phyloP scores from a whole-genome alignment of 2,113 vertebrate species.

The Ondatra zibethicus region DNA sequence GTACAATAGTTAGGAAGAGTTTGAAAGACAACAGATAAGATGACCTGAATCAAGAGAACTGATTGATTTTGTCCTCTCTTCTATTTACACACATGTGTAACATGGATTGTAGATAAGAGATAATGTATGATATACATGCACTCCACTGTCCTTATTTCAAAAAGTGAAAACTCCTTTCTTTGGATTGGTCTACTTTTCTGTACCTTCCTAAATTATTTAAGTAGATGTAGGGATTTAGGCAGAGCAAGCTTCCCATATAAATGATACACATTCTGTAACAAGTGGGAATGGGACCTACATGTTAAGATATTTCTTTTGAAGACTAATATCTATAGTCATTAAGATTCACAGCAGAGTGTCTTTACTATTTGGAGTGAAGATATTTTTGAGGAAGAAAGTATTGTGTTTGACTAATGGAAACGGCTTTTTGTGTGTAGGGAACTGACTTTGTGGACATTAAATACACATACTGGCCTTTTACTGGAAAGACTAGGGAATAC shows the following conservation, averaged over 20 bases:
- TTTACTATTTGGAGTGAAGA: conserved; percentile 59
- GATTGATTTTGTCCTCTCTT: conserved; percentile 5
- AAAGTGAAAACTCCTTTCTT: conserved; percentile 33
- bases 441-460: conserved; percentile 65
- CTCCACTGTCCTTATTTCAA: background rate
- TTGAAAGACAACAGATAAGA: background rate
- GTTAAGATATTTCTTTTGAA: conserved; percentile 60
- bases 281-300: conserved; percentile 33
- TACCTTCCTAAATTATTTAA: conserved; percentile 19
- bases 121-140: background rate
- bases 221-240: background rate
- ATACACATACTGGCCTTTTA: conserved; percentile 55
- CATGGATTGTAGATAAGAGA: background rate
- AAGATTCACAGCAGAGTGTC: conserved; percentile 66
- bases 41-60: background rate
- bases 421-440: conserved; percentile 44
- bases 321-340: conserved; percentile 37
- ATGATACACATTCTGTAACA: conserved; percentile 20
- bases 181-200: background rate
- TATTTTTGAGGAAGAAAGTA: conserved; percentile 57
- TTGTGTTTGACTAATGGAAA: conserved; percentile 63
- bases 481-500: conserved; percentile 63
- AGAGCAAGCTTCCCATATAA: conserved; percentile 49
- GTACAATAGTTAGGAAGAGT: background rate
- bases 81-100: background rate